Conservation (phyloP, 2,888 invertebrate species). For the Cryptosula pallasiana region DNA sequence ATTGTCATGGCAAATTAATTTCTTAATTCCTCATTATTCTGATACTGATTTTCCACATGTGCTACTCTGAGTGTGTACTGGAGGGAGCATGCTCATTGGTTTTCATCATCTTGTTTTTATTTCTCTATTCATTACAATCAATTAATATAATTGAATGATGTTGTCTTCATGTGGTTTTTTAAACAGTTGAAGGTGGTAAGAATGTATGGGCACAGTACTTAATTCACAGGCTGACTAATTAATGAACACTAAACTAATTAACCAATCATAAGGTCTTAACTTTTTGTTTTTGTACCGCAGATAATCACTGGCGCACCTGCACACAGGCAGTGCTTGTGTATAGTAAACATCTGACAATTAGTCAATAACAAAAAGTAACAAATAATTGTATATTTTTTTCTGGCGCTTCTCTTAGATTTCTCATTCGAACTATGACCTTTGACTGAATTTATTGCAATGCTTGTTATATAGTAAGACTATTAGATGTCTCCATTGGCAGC, state of each 20-base stretch:
- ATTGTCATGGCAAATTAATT: slow-evolving; percentile 12
- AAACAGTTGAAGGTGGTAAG: slow-evolving; percentile 23
- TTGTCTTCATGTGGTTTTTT: slow-evolving; percentile 21
- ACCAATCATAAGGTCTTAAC: background rate
- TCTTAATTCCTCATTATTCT: background rate
- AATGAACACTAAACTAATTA: slow-evolving; percentile 14
- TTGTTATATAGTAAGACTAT: too few species aligned
- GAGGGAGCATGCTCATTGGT: background rate
- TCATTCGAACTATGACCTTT: too few species aligned
- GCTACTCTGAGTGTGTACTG: background rate
- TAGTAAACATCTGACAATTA: background rate
- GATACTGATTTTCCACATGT: background rate
- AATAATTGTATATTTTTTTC: too few species aligned
- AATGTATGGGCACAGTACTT: background rate
- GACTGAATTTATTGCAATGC: too few species aligned
- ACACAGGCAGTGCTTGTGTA: background rate
- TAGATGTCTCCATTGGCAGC: too few species aligned
- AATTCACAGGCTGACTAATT: slow-evolving; percentile 20
- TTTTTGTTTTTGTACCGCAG: background rate
- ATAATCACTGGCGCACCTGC: background rate
- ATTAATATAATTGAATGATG: slow-evolving; percentile 22
- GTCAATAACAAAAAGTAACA: too few species aligned
- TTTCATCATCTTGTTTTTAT: background rate
- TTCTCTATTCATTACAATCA: background rate
- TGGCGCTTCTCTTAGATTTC: too few species aligned